Base-by-base conservation (phyloP, 2,888 invertebrate genomes). In the Altica lythri region DNA sequence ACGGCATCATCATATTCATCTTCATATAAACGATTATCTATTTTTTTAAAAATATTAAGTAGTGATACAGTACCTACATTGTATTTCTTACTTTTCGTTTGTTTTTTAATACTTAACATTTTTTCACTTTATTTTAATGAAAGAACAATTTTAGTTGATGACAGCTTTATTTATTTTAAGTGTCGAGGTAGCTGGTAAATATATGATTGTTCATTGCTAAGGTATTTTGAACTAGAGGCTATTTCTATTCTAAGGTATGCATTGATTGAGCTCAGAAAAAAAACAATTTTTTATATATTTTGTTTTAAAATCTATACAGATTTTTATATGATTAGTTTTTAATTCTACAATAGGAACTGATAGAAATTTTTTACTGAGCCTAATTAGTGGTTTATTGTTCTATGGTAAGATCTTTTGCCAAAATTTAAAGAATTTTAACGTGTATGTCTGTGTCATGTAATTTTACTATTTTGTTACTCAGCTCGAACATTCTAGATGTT, bases 31-130 rank as follows among this genome's bases (percentile, higher is more conserved):
- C 71, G 68, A 72, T 71, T 70, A 70, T 74, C 73, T 75, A 75
- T 75, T 75, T 75, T 75, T 75, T 75, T 74, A 75, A 74, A 72
- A 67, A 69, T 69, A 66, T 68, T 71, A 65, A 61, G 67, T 70
- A 69, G 68, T 68, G 66, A 68, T 68, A 68, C 61, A 62, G 57
- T 61, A n/a, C n/a, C n/a, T n/a, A 59, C 27, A 60, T 59, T 55
- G 54, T 57, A 54, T 58, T 44, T 61, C 32, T 34, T 64, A 63
- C 61, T 61, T 64, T 64, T 60, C 63, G 56, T 63, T 63, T 61
- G 59, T 64, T 63, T 58, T n/a, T 59, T 59, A 56, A 60, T 61
- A 58, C 53, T 60, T 61, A 61, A 57, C 62, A 65, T 62, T 63
- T 56, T 62, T 59, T 57, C 62, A 63, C 58, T 61, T 62, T 59